A percentile compares a stretch with the other conserved stretches of the same genome.
These are phyloP conservation scores for Cacatua alba DNA, from an alignment of 2,113 vertebrate species.

Conservation along the genomic window DNA sequence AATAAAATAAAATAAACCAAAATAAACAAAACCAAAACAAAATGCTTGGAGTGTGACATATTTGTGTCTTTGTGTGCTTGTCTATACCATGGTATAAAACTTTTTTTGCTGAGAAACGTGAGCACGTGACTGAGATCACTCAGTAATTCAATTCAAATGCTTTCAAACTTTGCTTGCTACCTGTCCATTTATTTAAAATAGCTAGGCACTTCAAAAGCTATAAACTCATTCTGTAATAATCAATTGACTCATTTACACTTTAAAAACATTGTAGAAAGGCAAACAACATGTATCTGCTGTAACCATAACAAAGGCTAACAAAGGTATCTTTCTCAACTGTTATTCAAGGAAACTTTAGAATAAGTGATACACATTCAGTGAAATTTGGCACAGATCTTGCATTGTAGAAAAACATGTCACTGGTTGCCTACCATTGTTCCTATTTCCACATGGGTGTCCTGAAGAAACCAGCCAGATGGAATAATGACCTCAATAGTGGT, in stretches of 20 bases:
- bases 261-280: neutral
- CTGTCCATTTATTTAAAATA: neutral
- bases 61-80: neutral
- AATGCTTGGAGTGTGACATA: neutral
- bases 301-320: neutral
- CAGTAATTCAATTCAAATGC: neutral
- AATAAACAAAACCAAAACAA: neutral
- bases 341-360: neutral
- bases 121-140: neutral
- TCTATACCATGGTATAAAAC: rapidly evolving
- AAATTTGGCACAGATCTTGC: neutral
- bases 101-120: neutral
- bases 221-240: neutral
- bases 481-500: neutral
- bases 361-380: neutral
- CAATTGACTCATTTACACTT: neutral
- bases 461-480: neutral
- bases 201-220: neutral
- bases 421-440: neutral
- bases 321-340: neutral
- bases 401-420: neutral
- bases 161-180: neutral
- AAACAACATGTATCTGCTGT: neutral
- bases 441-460: neutral
- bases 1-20: neutral